Conservation (phyloP, 1,140 invertebrate genomes). For the Brachionus manjavacas region DNA sequence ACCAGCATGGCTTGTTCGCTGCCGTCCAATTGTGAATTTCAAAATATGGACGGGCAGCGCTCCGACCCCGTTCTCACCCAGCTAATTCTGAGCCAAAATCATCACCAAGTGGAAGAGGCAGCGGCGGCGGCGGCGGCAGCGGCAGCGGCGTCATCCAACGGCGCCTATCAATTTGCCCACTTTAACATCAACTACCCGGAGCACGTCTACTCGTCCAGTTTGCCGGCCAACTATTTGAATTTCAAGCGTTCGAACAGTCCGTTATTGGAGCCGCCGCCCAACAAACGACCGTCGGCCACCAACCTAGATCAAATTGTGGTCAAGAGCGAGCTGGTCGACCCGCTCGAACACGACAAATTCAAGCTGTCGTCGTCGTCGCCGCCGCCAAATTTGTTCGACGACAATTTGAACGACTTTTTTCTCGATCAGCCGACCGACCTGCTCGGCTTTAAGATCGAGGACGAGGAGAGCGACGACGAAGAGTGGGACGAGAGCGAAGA, state of each 20-base stretch:
- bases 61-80: slow-evolving; percentile 20
- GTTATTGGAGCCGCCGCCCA: not conserved
- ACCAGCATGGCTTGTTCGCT: not conserved
- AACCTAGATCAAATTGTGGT: not conserved
- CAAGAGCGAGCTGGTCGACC: not conserved
- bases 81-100: not conserved
- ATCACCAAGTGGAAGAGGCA: no score
- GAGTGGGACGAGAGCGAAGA: not conserved
- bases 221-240: not conserved
- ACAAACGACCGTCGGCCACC: not conserved
- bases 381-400: not conserved
- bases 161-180: not conserved
- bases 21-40: not conserved
- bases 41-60: not conserved
- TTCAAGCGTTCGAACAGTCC: slow-evolving; percentile 2
- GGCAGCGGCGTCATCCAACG: no score
- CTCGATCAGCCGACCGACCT: not conserved
- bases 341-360: not conserved
- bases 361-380: not conserved
- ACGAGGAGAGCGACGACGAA: not conserved
- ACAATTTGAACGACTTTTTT: slow-evolving; percentile 26
- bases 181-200: not conserved
- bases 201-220: not conserved
- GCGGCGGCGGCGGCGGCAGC: no score
- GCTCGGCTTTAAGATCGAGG: not conserved